Percentiles rank a stretch among this genome's conserved stretches.
These are phyloP conservation scores for Phodopus roborovskii DNA, from an alignment of 2,113 vertebrate species.

Conservation along the genomic window DNA sequence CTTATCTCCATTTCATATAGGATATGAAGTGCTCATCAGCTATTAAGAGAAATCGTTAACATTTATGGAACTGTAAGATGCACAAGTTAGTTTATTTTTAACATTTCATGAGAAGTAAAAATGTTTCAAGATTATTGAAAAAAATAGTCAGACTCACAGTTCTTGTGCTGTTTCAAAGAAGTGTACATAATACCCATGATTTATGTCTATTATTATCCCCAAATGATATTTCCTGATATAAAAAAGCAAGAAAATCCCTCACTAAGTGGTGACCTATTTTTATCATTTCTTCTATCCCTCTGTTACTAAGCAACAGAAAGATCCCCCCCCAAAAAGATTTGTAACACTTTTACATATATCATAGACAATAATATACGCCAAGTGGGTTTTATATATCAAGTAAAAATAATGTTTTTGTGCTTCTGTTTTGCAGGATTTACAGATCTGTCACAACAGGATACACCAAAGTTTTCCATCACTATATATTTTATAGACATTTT, in stretches of 20 bases:
- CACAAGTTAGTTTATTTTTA: neutral
- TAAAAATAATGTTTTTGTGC: constrained; percentile 57
- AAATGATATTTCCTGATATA: constrained; percentile 4
- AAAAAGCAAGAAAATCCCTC: constrained; percentile 62
- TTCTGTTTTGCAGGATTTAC: constrained; percentile 67
- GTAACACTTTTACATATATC: constrained; percentile 72
- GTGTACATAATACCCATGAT: constrained; percentile 34
- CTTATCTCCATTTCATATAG: constrained; percentile 47
- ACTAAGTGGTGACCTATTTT: constrained; percentile 75
- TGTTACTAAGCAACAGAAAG: constrained; percentile 83
- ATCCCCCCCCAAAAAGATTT: constrained; percentile 52
- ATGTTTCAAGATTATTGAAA: constrained; percentile 14
- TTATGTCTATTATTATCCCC: constrained; percentile 64
- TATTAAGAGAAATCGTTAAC: constrained; percentile 60
- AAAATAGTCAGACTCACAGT: constrained; percentile 9
- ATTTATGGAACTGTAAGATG: constrained; percentile 14
- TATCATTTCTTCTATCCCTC: constrained; percentile 11
- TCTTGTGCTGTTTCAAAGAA: neutral
- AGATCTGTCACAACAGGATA: constrained; percentile 11
- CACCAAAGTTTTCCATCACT: neutral
- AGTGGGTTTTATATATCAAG: constrained; percentile 54
- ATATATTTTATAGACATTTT: constrained; percentile 42
- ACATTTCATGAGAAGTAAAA: neutral
- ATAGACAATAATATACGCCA: constrained; percentile 40
- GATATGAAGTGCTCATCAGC: neutral